These are phyloP conservation scores for Strongylocentrotus purpuratus DNA, from an alignment of 35 echinoderm and acorn worm species.

Conservation along the genomic window DNA sequence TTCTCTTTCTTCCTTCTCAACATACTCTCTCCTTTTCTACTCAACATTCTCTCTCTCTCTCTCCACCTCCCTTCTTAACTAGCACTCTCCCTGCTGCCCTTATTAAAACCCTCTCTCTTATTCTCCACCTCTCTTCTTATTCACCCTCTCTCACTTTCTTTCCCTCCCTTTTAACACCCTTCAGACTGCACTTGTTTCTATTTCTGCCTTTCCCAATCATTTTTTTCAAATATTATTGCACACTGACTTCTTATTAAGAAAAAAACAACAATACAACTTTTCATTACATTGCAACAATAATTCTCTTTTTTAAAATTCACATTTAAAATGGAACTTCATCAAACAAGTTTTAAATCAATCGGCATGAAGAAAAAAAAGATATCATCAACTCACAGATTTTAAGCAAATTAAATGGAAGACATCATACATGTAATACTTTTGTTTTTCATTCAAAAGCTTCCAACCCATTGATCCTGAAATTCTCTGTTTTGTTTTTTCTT, in stretches of 20 bases:
- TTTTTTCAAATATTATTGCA: too few relatives aligned
- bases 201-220: not conserved
- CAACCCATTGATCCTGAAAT: not conserved
- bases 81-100: too few relatives aligned
- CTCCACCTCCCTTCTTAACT: too few relatives aligned
- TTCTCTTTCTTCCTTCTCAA: not conserved
- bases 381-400: not conserved
- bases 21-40: too few relatives aligned
- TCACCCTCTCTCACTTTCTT: not conserved
- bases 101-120: not conserved
- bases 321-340: slow-evolving; percentile 17
- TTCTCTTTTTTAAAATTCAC: not conserved
- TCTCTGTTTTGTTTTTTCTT: not conserved
- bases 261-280: not conserved
- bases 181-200: not conserved
- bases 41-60: too few relatives aligned
- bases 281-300: slow-evolving; percentile 12
- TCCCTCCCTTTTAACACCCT: too few relatives aligned
- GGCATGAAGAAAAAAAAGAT: not conserved
- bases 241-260: not conserved
- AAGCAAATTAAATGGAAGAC: slow-evolving; percentile 2
- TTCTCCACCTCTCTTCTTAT: not conserved
- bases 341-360: not conserved
- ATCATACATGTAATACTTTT: not conserved
- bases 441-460: not conserved